Evolutionary conservation across 2,888 invertebrate species (phyloP).

Genomic region (Chirona hameri): DNA sequence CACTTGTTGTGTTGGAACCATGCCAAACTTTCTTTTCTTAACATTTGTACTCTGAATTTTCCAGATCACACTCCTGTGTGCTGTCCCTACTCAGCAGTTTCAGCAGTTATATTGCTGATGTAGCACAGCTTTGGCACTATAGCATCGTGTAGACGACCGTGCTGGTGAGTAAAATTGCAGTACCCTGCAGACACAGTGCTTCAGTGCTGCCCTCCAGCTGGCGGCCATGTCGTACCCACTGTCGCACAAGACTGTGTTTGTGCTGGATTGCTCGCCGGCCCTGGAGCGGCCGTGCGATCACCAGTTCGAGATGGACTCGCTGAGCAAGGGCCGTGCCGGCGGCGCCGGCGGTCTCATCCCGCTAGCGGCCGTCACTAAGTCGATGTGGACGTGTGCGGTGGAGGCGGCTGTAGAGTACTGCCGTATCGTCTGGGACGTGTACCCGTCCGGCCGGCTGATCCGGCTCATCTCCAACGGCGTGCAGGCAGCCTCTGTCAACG

Average conservation of each 20-base stretch:
- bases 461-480: constrained; percentile 54
- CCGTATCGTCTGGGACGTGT: constrained; percentile 91
- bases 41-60: too few relatives aligned
- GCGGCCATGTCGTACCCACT: constrained; percentile 60
- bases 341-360: constrained; percentile 46
- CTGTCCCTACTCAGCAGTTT: too few relatives aligned
- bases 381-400: constrained; percentile 92
- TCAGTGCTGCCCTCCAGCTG: too few relatives aligned
- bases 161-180: too few relatives aligned
- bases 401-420: constrained; percentile 95
- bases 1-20: too few relatives aligned
- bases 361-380: background rate
- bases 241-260: constrained; percentile 93
- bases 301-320: constrained; percentile 75
- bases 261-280: constrained; percentile 88
- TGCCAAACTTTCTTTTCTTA: too few relatives aligned
- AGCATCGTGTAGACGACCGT: too few relatives aligned
- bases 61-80: too few relatives aligned
- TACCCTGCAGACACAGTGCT: too few relatives aligned
- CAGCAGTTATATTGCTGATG: too few relatives aligned
- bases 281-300: constrained; percentile 81
- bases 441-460: constrained; percentile 80
- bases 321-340: constrained; percentile 64
- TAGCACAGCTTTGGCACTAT: too few relatives aligned
- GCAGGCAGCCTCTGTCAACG: background rate